phyloP scores from a whole-genome alignment of 2,113 vertebrate genomes.

The Tragelaphus scriptus region DNA sequence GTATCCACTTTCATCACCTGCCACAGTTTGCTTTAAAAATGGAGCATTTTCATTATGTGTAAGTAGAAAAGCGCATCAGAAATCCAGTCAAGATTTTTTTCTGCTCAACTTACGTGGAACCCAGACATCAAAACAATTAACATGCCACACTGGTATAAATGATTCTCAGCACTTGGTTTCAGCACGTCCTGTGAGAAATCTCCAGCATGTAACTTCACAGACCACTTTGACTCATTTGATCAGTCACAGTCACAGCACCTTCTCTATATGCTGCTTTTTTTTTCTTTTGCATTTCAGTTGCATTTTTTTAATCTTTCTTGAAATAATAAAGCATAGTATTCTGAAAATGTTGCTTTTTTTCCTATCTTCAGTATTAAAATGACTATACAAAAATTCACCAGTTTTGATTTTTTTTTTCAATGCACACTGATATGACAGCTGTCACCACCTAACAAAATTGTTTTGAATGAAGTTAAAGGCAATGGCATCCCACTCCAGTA shows the following conservation, averaged over 20 bases:
- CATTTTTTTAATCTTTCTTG: not conserved
- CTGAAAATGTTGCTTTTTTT: not conserved
- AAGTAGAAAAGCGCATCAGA: not conserved
- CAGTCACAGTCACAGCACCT: not conserved
- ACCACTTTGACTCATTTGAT: not conserved
- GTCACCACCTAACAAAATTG: not conserved
- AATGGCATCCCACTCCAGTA: too few relatives aligned
- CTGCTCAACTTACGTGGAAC: not conserved
- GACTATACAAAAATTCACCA: not conserved
- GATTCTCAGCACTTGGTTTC: not conserved
- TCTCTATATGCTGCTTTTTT: not conserved
- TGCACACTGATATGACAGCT: not conserved
- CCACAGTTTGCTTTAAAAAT: not conserved
- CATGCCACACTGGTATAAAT: not conserved
- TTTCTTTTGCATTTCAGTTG: not conserved
- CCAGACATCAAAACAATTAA: not conserved
- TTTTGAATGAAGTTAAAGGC: not conserved
- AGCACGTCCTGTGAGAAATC: not conserved
- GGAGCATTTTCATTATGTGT: not conserved
- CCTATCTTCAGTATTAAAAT: not conserved
- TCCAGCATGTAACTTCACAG: not conserved
- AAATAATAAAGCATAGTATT: not conserved
- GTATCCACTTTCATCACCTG: not conserved
- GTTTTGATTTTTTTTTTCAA: not conserved
- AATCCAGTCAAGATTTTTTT: not conserved